Evolutionary conservation across 2,797 vertebrate genomes (phyloP), one percentile per base, ranked within the genome.

Genomic region (Liasis olivaceus): DNA sequence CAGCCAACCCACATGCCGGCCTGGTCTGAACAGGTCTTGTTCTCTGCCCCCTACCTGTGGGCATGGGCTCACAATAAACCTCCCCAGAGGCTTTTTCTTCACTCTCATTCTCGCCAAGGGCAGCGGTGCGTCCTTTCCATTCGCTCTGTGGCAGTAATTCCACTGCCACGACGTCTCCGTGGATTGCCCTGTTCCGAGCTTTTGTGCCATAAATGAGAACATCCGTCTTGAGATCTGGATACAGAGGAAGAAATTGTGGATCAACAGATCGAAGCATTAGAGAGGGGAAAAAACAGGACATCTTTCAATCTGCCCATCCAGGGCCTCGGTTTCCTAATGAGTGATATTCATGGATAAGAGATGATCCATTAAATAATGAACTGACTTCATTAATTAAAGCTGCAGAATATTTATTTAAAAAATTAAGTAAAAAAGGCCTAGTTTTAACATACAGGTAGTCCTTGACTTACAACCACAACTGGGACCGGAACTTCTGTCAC

Each of bases 131-230:
- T 63, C 99, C 98, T 89, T 97, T 98, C 99, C 99, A 99, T n/a
- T 99, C 98, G 0, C 94, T 97, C 90, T 93, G 95, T 1, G 98
- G 98, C 22, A 99, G 94, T 91, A 99, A 64, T 93, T 99, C 99
- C 88, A 99, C 98, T 14, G 95, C 99, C 0, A 99, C 99, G 91
- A 97, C 2, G 6, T 99, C 99, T 2, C 99, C 98, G 0, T 99
- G 99, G 94, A 99, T 97, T 0, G 98, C 99, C 66, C 99, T 97
- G 96, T 99, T 99, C 2, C 99, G 98, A 77, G 98, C 97, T 97
- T 98, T 99, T 22, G 88, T 90, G 1, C 99, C 98, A 0, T 95
- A 97, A 96, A 99, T 97, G 63, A 99, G 96, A 95, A 99, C 96
- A n/a, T 98, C 98, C 1, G 97, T 98, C 47, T 97, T 97, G 85